Conservation (phyloP, 1,140 invertebrate species). For the Mamestra configurata region DNA sequence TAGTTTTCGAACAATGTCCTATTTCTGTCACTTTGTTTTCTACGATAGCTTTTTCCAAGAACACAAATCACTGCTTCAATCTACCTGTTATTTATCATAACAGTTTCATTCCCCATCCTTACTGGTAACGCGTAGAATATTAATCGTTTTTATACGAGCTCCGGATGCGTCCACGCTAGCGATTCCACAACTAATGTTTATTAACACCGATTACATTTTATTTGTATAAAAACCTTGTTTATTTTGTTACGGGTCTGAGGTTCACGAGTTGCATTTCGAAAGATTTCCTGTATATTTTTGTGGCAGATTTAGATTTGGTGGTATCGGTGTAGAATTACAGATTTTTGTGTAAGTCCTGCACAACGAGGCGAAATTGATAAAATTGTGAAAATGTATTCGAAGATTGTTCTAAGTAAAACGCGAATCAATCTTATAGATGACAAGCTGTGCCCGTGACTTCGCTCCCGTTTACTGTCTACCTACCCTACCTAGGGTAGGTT, state of each 20-base stretch:
- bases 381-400: neutral
- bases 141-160: constrained; percentile 51
- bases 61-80: neutral
- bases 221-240: constrained; percentile 43
- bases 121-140: constrained; percentile 41
- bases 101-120: constrained; percentile 2
- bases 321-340: neutral
- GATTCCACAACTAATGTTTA: constrained; percentile 52
- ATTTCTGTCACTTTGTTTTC: no score
- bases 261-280: constrained; percentile 12
- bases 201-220: constrained; percentile 46
- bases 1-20: no score
- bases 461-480: no score
- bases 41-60: no score
- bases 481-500: no score
- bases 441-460: no score
- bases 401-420: no score
- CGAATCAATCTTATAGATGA: no score
- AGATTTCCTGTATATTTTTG: neutral
- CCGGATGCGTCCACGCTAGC: constrained; percentile 41
- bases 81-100: neutral
- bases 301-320: neutral
- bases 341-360: neutral
- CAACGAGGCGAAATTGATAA: neutral
- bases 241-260: constrained; percentile 15